Conservation (phyloP, 2,797 vertebrate species). For the Prionace glauca region DNA sequence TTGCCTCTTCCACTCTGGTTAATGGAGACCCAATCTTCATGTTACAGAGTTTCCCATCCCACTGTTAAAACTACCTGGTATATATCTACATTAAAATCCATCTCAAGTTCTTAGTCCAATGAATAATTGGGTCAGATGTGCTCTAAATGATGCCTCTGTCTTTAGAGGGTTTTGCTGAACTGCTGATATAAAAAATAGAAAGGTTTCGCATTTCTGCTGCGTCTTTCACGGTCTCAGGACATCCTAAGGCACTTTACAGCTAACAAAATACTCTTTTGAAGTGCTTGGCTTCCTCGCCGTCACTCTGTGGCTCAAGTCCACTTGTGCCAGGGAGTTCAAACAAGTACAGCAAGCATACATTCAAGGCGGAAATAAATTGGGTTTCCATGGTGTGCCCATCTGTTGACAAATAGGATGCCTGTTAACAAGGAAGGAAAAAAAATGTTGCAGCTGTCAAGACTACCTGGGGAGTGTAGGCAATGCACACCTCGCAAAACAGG, state of each 20-base stretch:
- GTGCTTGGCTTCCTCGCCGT: neutral
- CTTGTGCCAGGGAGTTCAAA: neutral
- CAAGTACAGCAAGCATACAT: neutral
- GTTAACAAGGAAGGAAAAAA: neutral
- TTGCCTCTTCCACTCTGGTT: neutral
- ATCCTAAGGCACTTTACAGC: neutral
- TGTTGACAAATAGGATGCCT: neutral
- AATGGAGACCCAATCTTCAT: neutral
- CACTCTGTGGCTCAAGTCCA: neutral
- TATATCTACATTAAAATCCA: neutral
- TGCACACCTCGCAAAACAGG: neutral
- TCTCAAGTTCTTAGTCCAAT: neutral
- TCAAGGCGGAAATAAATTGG: neutral
- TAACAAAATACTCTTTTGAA: neutral
- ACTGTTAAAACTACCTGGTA: neutral
- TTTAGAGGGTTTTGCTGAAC: neutral
- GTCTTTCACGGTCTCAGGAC: neutral
- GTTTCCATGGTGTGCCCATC: neutral
- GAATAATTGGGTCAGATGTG: neutral
- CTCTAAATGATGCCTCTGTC: neutral
- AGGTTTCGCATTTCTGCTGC: neutral
- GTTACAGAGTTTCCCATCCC: neutral
- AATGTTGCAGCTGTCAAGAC: constrained; percentile 6
- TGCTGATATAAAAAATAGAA: neutral
- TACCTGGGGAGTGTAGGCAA: constrained; percentile 10